Conservation (phyloP, 1,140 invertebrate species). For the Mycetomoellerius zeteki region DNA sequence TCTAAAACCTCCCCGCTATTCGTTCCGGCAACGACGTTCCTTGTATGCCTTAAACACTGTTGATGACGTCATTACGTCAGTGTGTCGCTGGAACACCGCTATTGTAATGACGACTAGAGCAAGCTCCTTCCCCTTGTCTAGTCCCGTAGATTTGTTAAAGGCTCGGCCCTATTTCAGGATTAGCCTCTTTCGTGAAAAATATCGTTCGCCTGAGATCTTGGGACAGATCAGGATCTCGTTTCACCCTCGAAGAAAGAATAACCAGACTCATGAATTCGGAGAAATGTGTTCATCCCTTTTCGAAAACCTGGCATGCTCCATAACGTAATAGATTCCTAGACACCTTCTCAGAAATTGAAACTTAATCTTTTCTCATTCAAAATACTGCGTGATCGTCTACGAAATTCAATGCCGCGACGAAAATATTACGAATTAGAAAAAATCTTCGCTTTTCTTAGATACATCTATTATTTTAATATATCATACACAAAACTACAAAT, state of each 20-base stretch:
- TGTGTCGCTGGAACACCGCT: slow-evolving; percentile 13
- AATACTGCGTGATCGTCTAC: neutral
- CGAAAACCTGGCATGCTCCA: neutral
- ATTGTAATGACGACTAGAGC: slow-evolving; percentile 7
- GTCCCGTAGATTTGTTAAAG: slow-evolving; percentile 12
- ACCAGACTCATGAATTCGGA: slow-evolving; percentile 18
- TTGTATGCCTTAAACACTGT: slow-evolving; percentile 45
- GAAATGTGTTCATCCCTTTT: slow-evolving; percentile 9
- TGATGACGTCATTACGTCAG: slow-evolving; percentile 66
- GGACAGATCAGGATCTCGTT: neutral
- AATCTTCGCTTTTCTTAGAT: neutral
- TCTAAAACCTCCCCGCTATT: slow-evolving; percentile 35
- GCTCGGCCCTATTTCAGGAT: slow-evolving; percentile 20
- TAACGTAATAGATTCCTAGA: slow-evolving; percentile 14
- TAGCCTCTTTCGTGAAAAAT: slow-evolving; percentile 6
- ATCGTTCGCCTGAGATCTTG: neutral
- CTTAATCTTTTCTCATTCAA: slow-evolving; percentile 10
- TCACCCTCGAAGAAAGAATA: slow-evolving; percentile 9
- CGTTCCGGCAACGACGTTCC: slow-evolving; percentile 12
- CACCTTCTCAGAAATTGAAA: slow-evolving; percentile 20
- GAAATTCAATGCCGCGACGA: neutral
- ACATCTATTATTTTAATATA: neutral
- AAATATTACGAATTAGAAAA: slow-evolving; percentile 3
- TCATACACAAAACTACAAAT: neutral
- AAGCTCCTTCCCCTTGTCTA: no score